Evolutionary conservation across 2,113 vertebrate genomes (phyloP).

Genomic region (Gulo gulo): DNA sequence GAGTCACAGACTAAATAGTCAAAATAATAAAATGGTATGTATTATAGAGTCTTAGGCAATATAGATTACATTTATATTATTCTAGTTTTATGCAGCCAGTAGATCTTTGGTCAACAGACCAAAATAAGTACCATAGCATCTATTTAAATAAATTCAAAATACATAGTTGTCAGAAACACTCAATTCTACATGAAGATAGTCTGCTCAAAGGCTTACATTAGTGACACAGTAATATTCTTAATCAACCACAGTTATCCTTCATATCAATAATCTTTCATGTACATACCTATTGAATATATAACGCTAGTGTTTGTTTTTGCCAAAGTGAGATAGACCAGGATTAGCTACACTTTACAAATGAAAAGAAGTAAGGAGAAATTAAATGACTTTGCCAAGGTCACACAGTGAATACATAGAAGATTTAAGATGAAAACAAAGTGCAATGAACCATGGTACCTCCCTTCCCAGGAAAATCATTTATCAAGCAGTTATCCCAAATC

Average conservation of each 20-base stretch:
- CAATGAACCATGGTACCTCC: slow-evolving; percentile 51
- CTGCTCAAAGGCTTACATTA: not conserved
- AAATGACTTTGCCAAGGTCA: slow-evolving; percentile 65
- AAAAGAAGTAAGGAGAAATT: slow-evolving; percentile 29
- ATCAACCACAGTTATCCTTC: not conserved
- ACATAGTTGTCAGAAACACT: not conserved
- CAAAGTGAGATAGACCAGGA: not conserved
- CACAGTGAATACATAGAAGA: not conserved
- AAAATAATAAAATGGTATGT: not conserved
- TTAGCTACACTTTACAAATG: not conserved
- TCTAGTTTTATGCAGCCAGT: not conserved
- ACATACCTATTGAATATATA: not conserved
- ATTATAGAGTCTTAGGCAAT: not conserved
- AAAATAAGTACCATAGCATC: not conserved
- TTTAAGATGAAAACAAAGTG: slow-evolving; percentile 36
- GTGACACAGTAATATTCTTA: not conserved
- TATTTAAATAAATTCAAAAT: slow-evolving; percentile 16
- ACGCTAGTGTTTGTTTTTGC: slow-evolving; percentile 24
- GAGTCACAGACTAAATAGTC: not conserved
- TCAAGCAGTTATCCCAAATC: slow-evolving; percentile 69
- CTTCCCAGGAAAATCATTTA: slow-evolving; percentile 62
- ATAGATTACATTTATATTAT: not conserved
- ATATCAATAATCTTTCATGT: not conserved
- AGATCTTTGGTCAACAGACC: not conserved
- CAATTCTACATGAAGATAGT: not conserved